Base-by-base conservation (phyloP, 2,113 vertebrate genomes). In the Rafetus swinhoei region DNA sequence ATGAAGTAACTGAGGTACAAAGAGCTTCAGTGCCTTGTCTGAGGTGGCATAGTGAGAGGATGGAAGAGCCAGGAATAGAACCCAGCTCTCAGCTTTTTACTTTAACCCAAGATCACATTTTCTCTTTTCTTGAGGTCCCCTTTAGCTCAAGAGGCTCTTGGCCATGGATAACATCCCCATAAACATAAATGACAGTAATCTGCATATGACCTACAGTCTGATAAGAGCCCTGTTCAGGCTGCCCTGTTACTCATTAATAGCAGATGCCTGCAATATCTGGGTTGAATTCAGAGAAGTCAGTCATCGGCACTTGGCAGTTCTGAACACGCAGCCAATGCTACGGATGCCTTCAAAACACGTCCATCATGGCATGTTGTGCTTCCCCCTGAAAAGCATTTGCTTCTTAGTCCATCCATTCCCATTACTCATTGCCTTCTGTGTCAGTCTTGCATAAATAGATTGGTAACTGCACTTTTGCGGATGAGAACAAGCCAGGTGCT, bases 321-420 rank as follows among this genome's bases (percentile, higher is more conserved):
- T 93, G 90, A 77, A n/a, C 65, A 89, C 56, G 77, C 94, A 82
- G 53, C 86, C 89, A 89, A 45, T 2, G 2, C 89, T 87, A 81
- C 92, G 84, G 92, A 91, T 95, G 89, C 89, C 80, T 95, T 86
- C 93, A 80, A 88, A 81, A 69, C 50, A 87, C 87, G 85, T 96
- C 88, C 90, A 85, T 3, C 0, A 5, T 0, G 54, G 93, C 90
- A 91, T 81, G 4, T 60, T 84, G 74, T 82, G 83, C 6, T 79
- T 92, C 9, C 0, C 85, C 19, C 1, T 2, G 65, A 89, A 92
- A 95, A 27, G 16, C 65, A 79, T 93, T 74, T 85, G 89, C 89
- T 90, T 29, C 81, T 39, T 14, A 60, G 53, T 81, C 29, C 69
- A 79, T 94, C 87, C 72, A 6, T 0, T 69, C 93, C 74, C 24